Conservation (phyloP, 2,113 vertebrate genomes). For the Cavia aperea region DNA sequence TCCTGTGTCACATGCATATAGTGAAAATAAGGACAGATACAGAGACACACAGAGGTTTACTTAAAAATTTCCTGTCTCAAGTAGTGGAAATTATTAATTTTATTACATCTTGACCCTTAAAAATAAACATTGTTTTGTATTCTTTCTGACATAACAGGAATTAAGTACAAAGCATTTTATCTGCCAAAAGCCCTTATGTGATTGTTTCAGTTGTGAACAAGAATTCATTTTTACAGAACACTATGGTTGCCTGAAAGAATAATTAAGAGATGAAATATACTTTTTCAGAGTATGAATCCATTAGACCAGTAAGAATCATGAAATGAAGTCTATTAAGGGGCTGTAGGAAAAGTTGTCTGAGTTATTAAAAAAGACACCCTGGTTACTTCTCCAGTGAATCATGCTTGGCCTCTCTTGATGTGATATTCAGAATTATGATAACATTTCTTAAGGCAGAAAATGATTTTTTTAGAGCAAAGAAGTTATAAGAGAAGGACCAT, state of each 20-base stretch:
- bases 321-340: neutral
- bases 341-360: neutral
- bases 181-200: neutral
- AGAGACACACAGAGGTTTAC: neutral
- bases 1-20: neutral
- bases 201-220: neutral
- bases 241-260: neutral
- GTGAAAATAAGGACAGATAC: neutral
- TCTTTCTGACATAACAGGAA: neutral
- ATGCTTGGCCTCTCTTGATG: neutral
- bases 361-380: neutral
- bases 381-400: neutral
- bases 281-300: conserved; percentile 5
- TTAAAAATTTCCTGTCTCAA: neutral
- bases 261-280: neutral
- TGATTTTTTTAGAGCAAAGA: neutral
- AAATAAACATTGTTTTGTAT: neutral
- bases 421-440: neutral
- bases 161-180: neutral
- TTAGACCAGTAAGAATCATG: neutral
- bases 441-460: neutral
- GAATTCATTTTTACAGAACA: neutral
- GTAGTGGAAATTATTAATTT: neutral
- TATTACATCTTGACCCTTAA: neutral
- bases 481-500: neutral